Conservation (phyloP, 2,888 invertebrate genomes). For the Ophioninae sp. region DNA sequence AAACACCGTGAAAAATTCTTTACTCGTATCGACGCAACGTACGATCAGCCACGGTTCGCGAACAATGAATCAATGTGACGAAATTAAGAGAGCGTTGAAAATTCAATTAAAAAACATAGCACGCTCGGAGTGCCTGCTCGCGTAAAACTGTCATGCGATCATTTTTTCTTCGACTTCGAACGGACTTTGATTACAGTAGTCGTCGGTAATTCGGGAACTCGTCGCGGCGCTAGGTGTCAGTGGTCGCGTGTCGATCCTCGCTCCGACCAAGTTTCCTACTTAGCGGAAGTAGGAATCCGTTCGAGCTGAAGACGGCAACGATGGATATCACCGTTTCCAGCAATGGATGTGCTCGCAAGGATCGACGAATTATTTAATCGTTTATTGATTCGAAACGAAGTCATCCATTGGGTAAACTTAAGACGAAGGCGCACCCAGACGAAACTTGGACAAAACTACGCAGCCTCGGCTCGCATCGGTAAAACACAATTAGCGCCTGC, state of each 20-base stretch:
- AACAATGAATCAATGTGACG: conserved; percentile 10
- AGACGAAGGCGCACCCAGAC: too few species aligned
- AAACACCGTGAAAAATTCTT: neutral
- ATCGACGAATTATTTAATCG: neutral
- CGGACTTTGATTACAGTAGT: conserved; percentile 25
- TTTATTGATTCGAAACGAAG: too few species aligned
- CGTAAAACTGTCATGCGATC: conserved; percentile 22
- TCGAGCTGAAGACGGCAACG: neutral
- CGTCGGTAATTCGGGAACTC: neutral
- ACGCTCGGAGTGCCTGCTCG: conserved; percentile 37
- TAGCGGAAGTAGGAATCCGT: neutral
- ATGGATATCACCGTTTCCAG: neutral
- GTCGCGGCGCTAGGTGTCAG: neutral
- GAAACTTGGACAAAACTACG: too few species aligned
- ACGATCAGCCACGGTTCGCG: neutral
- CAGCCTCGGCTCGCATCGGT: too few species aligned
- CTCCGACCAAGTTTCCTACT: neutral
- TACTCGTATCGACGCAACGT: conserved; percentile 2
- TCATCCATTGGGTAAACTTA: too few species aligned
- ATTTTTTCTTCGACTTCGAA: conserved; percentile 4
- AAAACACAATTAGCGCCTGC: too few species aligned
- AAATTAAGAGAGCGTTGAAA: conserved; percentile 22
- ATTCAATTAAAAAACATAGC: conserved; percentile 43
- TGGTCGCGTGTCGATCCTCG: neutral
- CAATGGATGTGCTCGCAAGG: neutral